Evolutionary conservation across 2,113 vertebrate species (phyloP).

Genomic region (Promerops cafer): DNA sequence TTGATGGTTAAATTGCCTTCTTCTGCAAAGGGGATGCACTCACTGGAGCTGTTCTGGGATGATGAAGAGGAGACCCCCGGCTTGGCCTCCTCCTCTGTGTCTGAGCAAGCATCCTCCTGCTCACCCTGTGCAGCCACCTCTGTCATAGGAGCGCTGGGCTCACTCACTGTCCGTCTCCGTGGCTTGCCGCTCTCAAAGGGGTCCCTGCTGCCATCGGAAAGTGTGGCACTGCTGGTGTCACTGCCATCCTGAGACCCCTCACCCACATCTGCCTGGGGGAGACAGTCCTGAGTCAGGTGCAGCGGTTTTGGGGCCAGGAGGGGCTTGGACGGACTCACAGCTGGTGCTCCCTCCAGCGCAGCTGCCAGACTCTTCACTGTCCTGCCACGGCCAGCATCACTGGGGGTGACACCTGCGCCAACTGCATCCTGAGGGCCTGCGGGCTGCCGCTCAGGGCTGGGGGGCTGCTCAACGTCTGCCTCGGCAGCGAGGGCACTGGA

Average conservation of each 20-base stretch:
- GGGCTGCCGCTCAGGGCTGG: constrained; percentile 4
- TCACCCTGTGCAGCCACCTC: not conserved
- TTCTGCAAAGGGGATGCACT: constrained; percentile 89
- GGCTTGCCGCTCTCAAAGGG: constrained; percentile 28
- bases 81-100: constrained; percentile 69
- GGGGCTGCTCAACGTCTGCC: not conserved
- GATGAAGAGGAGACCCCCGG: constrained; percentile 23
- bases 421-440: not conserved
- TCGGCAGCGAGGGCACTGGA: constrained; percentile 36
- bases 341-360: constrained; percentile 36
- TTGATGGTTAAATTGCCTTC: constrained; percentile 96
- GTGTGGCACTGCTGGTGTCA: not conserved
- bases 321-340: constrained; percentile 24
- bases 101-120: constrained; percentile 42
- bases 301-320: not conserved
- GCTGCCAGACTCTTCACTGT: constrained; percentile 64
- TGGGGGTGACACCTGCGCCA: not conserved
- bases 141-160: constrained; percentile 60
- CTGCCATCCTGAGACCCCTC: rapidly evolving
- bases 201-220: not conserved
- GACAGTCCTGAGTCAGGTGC: not conserved
- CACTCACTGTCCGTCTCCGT: constrained; percentile 76
- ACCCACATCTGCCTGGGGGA: not conserved
- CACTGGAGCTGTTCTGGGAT: constrained; percentile 76
- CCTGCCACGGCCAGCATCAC: constrained; percentile 34